A percentile compares a stretch with the other conserved stretches of the same genome.
Conservation (phyloP, 92 coral and sea anemone species). For the Porites rus region DNA sequence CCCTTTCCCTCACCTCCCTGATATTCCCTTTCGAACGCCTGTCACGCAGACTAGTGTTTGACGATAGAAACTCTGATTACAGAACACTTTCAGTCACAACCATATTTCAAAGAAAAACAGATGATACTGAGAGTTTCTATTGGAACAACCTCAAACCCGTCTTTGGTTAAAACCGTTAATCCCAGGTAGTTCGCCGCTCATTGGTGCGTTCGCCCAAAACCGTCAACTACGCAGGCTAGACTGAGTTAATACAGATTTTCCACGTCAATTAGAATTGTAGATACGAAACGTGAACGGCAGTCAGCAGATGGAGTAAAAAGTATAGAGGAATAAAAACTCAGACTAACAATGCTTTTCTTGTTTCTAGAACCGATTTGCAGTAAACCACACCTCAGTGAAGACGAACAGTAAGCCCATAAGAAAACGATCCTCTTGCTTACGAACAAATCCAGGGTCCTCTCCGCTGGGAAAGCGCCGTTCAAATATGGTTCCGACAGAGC, state of each 20-base stretch:
- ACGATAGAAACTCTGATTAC: not conserved
- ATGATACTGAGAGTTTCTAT: not conserved
- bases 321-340: too few relatives aligned
- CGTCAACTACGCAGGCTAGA: too few relatives aligned
- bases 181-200: not conserved
- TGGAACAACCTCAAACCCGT: not conserved
- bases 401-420: too few relatives aligned
- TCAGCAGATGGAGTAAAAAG: too few relatives aligned
- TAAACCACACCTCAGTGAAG: not conserved
- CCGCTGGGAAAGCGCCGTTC: not conserved
- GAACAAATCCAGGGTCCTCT: not conserved
- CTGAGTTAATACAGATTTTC: too few relatives aligned
- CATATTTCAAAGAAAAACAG: constrained; percentile 7
- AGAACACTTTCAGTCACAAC: not conserved
- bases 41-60: too few relatives aligned
- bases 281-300: too few relatives aligned
- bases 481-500: constrained; percentile 12
- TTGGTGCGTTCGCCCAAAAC: not conserved
- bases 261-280: too few relatives aligned
- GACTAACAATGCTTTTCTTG: too few relatives aligned
- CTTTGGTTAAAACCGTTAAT: not conserved
- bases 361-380: not conserved
- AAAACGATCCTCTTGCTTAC: too few relatives aligned
- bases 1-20: too few relatives aligned
- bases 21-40: too few relatives aligned